Percentiles rank a stretch among this genome's conserved stretches.
Evolutionary conservation across 2,888 invertebrate species (phyloP).

Genomic region (Aquatica leii): DNA sequence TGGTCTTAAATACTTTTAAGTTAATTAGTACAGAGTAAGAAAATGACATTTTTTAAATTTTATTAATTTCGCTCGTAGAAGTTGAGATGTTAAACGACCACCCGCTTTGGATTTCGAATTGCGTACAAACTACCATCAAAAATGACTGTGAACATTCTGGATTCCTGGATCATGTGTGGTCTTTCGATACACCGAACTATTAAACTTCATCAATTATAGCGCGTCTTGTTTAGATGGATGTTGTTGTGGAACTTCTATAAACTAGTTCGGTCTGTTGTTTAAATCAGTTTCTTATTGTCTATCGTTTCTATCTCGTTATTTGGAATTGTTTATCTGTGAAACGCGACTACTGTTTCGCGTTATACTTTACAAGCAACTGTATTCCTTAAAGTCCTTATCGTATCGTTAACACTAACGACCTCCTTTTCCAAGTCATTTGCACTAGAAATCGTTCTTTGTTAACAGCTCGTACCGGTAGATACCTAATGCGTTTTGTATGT

Average conservation of each 20-base stretch:
- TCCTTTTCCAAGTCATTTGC: constrained; percentile 56
- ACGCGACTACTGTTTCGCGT: constrained; percentile 45
- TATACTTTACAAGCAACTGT: constrained; percentile 45
- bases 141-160: constrained; percentile 27
- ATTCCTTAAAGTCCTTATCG: constrained; percentile 53
- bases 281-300: constrained; percentile 26
- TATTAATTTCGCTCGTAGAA: constrained; percentile 41
- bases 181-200: constrained; percentile 38
- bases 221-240: constrained; percentile 27
- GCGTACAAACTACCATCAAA: constrained; percentile 31
- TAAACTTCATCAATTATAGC: constrained; percentile 31
- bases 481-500: constrained; percentile 55
- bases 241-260: constrained; percentile 24
- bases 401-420: constrained; percentile 58
- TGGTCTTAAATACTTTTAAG: constrained; percentile 33
- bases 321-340: constrained; percentile 45
- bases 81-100: constrained; percentile 35
- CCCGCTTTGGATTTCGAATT: constrained; percentile 39
- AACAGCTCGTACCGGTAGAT: constrained; percentile 27
- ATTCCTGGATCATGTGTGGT: constrained; percentile 45
- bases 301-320: constrained; percentile 35
- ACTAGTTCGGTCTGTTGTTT: constrained; percentile 18
- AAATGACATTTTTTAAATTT: constrained; percentile 47
- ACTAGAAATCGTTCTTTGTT: constrained; percentile 40
- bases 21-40: constrained; percentile 35